Percentiles rank a stretch among this genome's conserved stretches.
These are phyloP conservation scores for Cerastoderma edule DNA, from an alignment of 2,888 invertebrate genomes.

Conservation along the genomic window DNA sequence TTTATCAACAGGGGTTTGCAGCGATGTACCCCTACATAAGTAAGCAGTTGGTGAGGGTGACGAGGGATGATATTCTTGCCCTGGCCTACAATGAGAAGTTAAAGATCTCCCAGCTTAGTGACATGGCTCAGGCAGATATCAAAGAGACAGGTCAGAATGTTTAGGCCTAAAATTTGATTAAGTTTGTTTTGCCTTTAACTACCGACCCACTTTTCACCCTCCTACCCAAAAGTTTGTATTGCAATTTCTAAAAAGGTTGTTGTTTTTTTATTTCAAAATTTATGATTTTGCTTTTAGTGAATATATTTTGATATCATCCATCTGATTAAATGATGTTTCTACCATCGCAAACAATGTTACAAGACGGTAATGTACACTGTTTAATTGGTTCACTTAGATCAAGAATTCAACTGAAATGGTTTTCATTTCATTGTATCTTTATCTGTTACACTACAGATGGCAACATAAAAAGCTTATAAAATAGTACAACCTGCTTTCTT, in stretches of 20 bases:
- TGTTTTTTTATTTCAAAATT: no score
- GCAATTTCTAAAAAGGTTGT: no score
- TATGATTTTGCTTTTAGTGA: not conserved
- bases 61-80: constrained; percentile 46
- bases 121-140: constrained; percentile 44
- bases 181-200: no score
- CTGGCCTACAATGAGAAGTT: constrained; percentile 51
- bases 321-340: no score
- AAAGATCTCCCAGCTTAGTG: constrained; percentile 45
- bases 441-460: not conserved
- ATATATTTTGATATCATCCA: not conserved
- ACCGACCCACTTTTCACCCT: no score
- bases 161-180: no score
- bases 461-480: not conserved
- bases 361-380: not conserved
- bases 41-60: constrained; percentile 49
- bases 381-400: not conserved
- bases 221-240: no score
- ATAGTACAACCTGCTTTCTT: not conserved
- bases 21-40: constrained; percentile 50
- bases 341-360: no score
- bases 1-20: constrained; percentile 40
- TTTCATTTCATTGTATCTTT: not conserved
- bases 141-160: constrained; percentile 48
- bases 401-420: not conserved